Percentiles rank a stretch among this genome's conserved stretches.
Evolutionary conservation across 2,113 vertebrate genomes (phyloP).

Genomic region (Oostethus manadensis): DNA sequence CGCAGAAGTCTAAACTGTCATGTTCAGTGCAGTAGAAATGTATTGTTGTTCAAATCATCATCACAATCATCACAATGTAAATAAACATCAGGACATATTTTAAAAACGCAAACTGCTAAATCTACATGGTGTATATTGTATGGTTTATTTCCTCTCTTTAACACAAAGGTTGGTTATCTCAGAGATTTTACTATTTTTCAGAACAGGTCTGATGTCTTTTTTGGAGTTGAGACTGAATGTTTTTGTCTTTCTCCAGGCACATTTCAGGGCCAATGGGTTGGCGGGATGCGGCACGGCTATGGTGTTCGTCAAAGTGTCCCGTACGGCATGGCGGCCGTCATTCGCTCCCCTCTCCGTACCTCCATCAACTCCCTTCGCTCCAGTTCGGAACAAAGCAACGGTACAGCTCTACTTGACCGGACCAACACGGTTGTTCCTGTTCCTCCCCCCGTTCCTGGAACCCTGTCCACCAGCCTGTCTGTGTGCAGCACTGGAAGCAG

Average conservation of each 20-base stretch:
- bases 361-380: constrained; percentile 99
- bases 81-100: too few species aligned
- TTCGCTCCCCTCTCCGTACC: constrained; percentile 93
- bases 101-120: too few species aligned
- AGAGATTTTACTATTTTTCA: too few species aligned
- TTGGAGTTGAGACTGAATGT: background rate
- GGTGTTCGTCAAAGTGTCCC: constrained; percentile 96
- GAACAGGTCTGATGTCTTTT: too few species aligned
- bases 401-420: constrained; percentile 81
- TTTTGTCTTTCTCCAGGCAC: constrained; percentile 74
- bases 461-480: constrained; percentile 61
- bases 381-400: constrained; percentile 95
- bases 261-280: constrained; percentile 97
- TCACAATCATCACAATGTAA: too few species aligned
- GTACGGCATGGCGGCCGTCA: constrained; percentile 96
- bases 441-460: constrained; percentile 42
- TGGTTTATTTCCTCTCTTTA: too few species aligned
- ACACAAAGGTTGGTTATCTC: too few species aligned
- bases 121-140: too few species aligned
- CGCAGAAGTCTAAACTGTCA: too few species aligned
- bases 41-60: too few species aligned
- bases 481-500: constrained; percentile 71
- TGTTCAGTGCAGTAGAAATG: too few species aligned
- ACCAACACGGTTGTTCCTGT: constrained; percentile 63
- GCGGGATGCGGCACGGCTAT: constrained; percentile 96